phyloP scores from a whole-genome alignment of 2,113 vertebrate genomes.

The Nibea coibor region DNA sequence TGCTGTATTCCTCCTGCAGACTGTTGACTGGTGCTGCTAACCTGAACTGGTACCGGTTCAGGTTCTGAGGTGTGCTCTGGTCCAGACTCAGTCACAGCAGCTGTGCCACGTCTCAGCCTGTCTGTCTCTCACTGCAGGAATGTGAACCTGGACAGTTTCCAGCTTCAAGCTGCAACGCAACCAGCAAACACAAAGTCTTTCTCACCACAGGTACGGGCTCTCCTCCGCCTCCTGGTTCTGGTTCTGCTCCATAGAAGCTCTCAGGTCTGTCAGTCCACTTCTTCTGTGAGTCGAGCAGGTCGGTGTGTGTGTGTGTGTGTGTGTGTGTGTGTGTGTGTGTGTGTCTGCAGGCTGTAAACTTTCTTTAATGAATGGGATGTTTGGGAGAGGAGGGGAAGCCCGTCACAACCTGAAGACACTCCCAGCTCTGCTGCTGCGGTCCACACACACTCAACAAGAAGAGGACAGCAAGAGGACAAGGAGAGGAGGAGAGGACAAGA shows the following conservation, averaged over 20 bases:
- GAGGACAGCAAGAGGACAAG: no score
- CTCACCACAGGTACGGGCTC: conserved; percentile 76
- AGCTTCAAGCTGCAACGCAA: conserved; percentile 14
- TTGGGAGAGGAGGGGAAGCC: conserved; percentile 19
- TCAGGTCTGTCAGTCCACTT: conserved; percentile 18
- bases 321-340: no score
- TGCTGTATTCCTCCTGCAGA: no score
- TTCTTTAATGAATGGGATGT: conserved; percentile 52
- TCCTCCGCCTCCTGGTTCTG: conserved; percentile 71
- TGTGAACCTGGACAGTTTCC: conserved; percentile 29
- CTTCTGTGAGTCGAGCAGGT: neutral
- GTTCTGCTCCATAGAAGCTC: conserved; percentile 66
- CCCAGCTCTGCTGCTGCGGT: conserved; percentile 24
- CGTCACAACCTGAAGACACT: conserved; percentile 36
- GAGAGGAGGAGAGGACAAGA: no score
- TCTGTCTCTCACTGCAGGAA: conserved; percentile 31
- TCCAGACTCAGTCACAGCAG: neutral
- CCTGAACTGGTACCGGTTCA: no score
- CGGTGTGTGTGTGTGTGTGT: no score
- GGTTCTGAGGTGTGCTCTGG: no score
- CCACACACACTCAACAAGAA: neutral
- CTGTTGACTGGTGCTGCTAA: no score
- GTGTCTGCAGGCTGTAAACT: conserved; percentile 24
- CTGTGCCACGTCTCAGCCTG: conserved; percentile 64
- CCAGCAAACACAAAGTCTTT: neutral